These are phyloP conservation scores for Sebastes kiyomatsui DNA, from an alignment of 2,797 vertebrate species.

Conservation along the genomic window DNA sequence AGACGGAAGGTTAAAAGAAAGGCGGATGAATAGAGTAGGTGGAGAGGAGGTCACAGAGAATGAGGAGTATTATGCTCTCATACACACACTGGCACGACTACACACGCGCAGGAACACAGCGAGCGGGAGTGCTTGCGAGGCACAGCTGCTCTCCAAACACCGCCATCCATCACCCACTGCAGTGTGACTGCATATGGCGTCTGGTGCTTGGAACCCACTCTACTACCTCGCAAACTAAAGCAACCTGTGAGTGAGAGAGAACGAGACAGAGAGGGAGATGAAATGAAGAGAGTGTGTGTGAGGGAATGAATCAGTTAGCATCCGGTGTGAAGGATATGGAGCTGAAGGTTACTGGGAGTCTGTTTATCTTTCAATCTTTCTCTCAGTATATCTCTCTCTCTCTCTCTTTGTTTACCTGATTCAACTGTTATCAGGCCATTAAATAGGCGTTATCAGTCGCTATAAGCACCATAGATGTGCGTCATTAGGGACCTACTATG, in stretches of 20 bases:
- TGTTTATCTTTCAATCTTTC: not conserved
- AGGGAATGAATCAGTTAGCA: constrained; percentile 13
- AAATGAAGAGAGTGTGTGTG: constrained; percentile 4
- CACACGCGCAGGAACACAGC: not conserved
- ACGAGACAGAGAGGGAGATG: not conserved
- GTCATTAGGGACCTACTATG: no score
- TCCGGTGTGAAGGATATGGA: constrained; percentile 23
- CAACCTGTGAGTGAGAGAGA: constrained; percentile 15
- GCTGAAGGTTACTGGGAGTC: constrained; percentile 7
- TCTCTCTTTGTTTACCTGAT: no score
- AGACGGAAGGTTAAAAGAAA: constrained; percentile 52
- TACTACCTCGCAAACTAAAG: constrained; percentile 26
- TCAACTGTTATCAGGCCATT: no score
- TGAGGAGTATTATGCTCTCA: constrained; percentile 4
- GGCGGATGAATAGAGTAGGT: constrained; percentile 42
- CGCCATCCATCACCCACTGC: constrained; percentile 72
- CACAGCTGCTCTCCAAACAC: constrained; percentile 67
- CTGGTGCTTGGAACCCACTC: constrained; percentile 35
- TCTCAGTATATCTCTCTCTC: not conserved
- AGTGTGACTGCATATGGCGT: constrained; percentile 41
- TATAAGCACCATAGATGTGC: no score
- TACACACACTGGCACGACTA: not conserved
- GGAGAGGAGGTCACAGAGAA: constrained; percentile 43
- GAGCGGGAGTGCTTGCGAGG: constrained; percentile 29
- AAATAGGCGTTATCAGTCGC: no score